Evolutionary conservation across 2,113 vertebrate species (phyloP), one percentile per base, ranked within the genome.

Genomic region (Synchiropus splendidus): DNA sequence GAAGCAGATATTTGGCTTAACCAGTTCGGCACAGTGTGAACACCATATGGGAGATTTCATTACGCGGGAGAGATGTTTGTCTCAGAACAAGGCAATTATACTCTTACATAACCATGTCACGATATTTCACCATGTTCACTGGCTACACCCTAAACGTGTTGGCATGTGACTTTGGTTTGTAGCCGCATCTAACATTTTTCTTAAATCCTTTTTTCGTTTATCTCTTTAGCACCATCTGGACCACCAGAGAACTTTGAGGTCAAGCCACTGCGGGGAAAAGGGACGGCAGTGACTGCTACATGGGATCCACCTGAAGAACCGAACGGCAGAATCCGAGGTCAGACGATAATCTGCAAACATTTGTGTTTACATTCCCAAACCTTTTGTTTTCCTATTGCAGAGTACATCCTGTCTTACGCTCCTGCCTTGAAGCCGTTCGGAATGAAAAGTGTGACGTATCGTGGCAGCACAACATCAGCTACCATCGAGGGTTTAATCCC

Each of bases 351-450:
- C 3, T 14, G 5, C 13, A 16, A 8, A 42, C 27, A 31, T 27
- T 27, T 27, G 4, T 1, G 16, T 3, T 4, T 37, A 10, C 37
- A 38, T n/a, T 47, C 12, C 54, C 2, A 34, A 36, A 5, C 39
- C 51, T 3, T 82, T 75, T 73, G 60, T 85, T 82, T 87, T 27
- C 72, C 75, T 82, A 88, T 79, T 17, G 36, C 86, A 99, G 95
- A 98, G 75, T 99, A 96, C 83, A 92, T 95, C 74, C 79, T 99
- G 64, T 97, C 94, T 57, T 99, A 98, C 48, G 89, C 94, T 80
- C 93, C 94, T 70, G 93, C 95, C 63, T 88, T 94, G 85, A 92
- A 92, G 74, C 94, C 94, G 2, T 99, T 99, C 64, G 92, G 94
- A 77, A 89, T 90, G 63, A 98, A 98, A 85, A 91, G 87, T 60